Evolutionary conservation across 2,113 vertebrate genomes (phyloP).

Genomic region (Anguilla japonica): DNA sequence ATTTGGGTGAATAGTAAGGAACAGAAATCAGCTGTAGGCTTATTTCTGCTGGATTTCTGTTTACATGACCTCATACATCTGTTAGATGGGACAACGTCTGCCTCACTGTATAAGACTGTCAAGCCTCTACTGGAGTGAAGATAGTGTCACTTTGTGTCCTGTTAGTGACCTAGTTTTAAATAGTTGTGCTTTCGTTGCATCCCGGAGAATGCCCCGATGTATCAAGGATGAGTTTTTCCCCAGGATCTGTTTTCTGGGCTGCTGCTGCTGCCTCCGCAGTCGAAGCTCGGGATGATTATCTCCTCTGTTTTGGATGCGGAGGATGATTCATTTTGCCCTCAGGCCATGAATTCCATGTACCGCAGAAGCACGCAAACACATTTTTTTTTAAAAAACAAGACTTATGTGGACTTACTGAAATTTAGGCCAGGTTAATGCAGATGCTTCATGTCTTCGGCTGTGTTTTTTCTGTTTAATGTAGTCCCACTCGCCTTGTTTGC

Average conservation of each 20-base stretch:
- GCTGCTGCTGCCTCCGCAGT: background rate
- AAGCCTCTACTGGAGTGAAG: background rate
- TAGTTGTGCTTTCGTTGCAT: background rate
- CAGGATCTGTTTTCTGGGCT: background rate
- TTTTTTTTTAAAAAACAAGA: background rate
- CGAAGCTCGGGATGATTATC: background rate
- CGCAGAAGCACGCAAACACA: background rate
- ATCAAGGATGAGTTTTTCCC: background rate
- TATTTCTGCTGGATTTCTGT: no score
- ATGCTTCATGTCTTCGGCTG: no score
- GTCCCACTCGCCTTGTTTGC: background rate
- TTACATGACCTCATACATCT: no score
- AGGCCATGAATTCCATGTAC: background rate
- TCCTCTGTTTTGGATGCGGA: background rate
- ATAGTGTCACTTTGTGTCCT: background rate
- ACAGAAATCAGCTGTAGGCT: no score
- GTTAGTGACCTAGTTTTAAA: background rate
- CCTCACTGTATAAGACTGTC: no score
- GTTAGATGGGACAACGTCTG: no score
- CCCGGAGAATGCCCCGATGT: background rate
- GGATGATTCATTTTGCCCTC: background rate
- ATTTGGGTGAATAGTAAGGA: no score
- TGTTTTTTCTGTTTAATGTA: background rate
- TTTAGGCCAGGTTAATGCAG: background rate
- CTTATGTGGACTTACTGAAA: background rate